These are phyloP conservation scores for Toxotes chatareus DNA, from an alignment of 2,113 vertebrate species.

Conservation along the genomic window DNA sequence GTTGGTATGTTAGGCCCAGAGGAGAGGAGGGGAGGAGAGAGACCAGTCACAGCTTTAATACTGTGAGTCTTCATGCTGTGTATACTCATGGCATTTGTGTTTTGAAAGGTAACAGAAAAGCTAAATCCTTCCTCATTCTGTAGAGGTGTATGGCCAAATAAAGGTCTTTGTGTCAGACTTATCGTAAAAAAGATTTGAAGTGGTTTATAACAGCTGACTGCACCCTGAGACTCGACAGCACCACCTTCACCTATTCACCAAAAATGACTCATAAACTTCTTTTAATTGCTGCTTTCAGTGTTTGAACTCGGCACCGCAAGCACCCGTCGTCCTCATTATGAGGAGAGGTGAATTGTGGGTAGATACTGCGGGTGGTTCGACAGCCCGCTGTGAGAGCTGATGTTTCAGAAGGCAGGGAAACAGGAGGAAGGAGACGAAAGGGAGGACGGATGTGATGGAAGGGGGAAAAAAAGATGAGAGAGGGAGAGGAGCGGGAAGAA, in stretches of 20 bases:
- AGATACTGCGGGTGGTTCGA: constrained; percentile 55
- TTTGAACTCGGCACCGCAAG: constrained; percentile 58
- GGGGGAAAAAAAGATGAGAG: neutral
- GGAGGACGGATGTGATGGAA: constrained; percentile 33
- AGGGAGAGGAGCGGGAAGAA: neutral
- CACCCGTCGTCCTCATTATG: constrained; percentile 61
- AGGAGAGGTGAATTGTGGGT: constrained; percentile 67
- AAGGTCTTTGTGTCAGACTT: constrained; percentile 2
- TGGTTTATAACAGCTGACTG: constrained; percentile 26
- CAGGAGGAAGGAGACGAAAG: constrained; percentile 44
- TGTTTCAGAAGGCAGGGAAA: constrained; percentile 58
- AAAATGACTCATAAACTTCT: constrained; percentile 45
- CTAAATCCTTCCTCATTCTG: neutral
- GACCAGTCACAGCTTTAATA: neutral
- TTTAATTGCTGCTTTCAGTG: constrained; percentile 63
- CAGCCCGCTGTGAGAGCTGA: constrained; percentile 65
- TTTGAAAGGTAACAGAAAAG: neutral
- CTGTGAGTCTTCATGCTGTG: neutral
- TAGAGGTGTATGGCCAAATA: neutral
- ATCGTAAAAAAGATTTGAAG: neutral
- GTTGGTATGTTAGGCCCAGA: too few relatives aligned
- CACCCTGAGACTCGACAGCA: constrained; percentile 25
- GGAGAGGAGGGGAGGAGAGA: too few relatives aligned
- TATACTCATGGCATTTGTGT: neutral
- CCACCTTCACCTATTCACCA: constrained; percentile 42